Percentiles rank a stretch among this genome's conserved stretches.
Evolutionary conservation across 2,113 vertebrate genomes (phyloP).

Genomic region (Scalopus aquaticus): DNA sequence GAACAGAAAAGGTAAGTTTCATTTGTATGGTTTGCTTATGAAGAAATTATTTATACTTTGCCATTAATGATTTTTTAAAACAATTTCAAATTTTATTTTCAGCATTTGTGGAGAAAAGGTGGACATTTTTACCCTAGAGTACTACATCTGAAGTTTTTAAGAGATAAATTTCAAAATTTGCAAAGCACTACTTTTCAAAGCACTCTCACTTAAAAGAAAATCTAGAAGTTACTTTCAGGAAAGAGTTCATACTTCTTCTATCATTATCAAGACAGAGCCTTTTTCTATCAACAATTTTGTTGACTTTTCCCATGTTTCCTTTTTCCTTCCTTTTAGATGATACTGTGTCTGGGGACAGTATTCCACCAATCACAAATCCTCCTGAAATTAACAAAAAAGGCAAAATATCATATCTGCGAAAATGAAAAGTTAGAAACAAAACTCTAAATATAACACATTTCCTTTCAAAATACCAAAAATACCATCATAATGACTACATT

Average conservation of each 20-base stretch:
- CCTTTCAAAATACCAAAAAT: conserved; percentile 15
- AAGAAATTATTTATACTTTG: conserved; percentile 30
- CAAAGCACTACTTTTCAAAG: conserved; percentile 45
- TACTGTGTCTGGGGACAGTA: conserved; percentile 73
- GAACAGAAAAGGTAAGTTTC: background rate
- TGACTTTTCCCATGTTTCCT: conserved; percentile 48
- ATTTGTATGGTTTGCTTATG: background rate
- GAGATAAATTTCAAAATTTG: conserved; percentile 41
- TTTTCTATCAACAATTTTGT: conserved; percentile 19
- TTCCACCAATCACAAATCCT: conserved; percentile 75
- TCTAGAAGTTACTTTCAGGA: conserved; percentile 30
- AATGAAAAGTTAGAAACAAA: conserved; percentile 42
- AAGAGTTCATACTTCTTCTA: conserved; percentile 77
- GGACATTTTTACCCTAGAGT: background rate
- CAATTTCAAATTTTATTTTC: conserved; percentile 21
- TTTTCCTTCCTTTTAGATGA: conserved; percentile 41
- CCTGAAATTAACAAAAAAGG: conserved; percentile 78
- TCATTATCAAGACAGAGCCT: conserved; percentile 9
- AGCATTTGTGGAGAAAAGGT: background rate
- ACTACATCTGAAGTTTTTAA: conserved; percentile 42
- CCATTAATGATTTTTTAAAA: background rate
- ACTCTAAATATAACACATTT: background rate
- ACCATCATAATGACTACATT: background rate
- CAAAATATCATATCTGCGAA: background rate
- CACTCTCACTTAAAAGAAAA: conserved; percentile 50